Evolutionary conservation across 1,140 invertebrate genomes (phyloP).

Genomic region (Diabrotica virgifera): DNA sequence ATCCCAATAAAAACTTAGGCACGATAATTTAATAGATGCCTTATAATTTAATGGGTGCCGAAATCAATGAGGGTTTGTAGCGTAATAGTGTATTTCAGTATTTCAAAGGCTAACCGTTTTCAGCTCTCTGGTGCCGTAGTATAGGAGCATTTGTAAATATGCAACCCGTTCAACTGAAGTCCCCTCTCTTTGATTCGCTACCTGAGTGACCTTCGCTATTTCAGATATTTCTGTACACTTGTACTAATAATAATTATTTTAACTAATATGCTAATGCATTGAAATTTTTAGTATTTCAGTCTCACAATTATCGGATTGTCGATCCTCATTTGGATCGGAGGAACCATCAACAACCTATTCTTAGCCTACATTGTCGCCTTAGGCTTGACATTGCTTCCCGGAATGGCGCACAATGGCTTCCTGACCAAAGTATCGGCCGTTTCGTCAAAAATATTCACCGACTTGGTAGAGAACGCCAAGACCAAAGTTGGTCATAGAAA

Average conservation of each 20-base stretch:
- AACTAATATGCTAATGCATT: neutral
- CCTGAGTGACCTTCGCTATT: too few species aligned
- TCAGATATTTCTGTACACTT: too few species aligned
- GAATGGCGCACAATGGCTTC: constrained; percentile 50
- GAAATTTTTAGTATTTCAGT: constrained; percentile 70
- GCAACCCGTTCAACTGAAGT: too few species aligned
- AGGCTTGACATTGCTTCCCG: constrained; percentile 55
- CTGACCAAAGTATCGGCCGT: constrained; percentile 35
- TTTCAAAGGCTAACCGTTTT: too few species aligned
- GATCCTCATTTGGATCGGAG: constrained; percentile 76
- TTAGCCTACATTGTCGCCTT: constrained; percentile 67
- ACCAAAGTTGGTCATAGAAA: constrained; percentile 32
- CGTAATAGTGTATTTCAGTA: too few species aligned
- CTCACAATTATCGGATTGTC: constrained; percentile 62
- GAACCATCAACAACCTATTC: constrained; percentile 75
- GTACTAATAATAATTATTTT: neutral
- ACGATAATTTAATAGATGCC: too few species aligned
- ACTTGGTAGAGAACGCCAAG: constrained; percentile 39
- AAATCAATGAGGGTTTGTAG: too few species aligned
- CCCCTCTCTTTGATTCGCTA: too few species aligned
- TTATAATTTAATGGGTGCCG: too few species aligned
- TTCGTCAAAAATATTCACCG: constrained; percentile 34
- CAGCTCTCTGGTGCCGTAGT: too few species aligned
- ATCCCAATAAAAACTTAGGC: too few species aligned
- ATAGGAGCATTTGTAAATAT: too few species aligned